These are phyloP conservation scores for Nymphicus hollandicus DNA, from an alignment of 2,113 vertebrate species.

Conservation along the genomic window DNA sequence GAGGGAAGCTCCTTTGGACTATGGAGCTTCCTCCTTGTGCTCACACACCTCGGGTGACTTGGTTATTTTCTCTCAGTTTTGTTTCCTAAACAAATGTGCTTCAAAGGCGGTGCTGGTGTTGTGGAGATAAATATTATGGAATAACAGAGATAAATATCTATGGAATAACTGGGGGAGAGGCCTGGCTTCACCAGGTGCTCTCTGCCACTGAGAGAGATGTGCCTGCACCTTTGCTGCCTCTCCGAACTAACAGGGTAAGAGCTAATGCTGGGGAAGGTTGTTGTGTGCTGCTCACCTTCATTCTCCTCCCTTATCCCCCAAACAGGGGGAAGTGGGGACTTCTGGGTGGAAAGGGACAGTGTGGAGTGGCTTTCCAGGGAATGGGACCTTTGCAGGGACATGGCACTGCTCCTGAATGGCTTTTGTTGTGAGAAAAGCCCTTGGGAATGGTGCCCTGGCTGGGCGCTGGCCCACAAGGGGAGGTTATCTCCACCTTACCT, in stretches of 20 bases:
- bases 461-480: not conserved
- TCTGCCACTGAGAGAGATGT: not conserved
- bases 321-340: not conserved
- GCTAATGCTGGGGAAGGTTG: not conserved
- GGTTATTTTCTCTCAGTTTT: constrained; percentile 26
- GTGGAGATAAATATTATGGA: not conserved
- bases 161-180: not conserved
- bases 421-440: not conserved
- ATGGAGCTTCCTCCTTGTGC: not conserved
- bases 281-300: rapidly evolving
- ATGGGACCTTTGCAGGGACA: not conserved
- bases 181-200: not conserved
- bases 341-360: not conserved
- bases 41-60: not conserved
- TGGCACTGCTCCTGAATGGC: not conserved
- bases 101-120: not conserved
- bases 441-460: not conserved
- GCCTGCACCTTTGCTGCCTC: not conserved
- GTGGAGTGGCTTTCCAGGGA: not conserved
- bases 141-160: not conserved
- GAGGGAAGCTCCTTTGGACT: not conserved
- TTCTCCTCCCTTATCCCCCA: not conserved
- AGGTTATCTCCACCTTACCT: not conserved
- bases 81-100: not conserved
- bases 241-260: not conserved